Conservation (phyloP, 2,888 invertebrate species). For the Tenthredo scrophulariae region DNA sequence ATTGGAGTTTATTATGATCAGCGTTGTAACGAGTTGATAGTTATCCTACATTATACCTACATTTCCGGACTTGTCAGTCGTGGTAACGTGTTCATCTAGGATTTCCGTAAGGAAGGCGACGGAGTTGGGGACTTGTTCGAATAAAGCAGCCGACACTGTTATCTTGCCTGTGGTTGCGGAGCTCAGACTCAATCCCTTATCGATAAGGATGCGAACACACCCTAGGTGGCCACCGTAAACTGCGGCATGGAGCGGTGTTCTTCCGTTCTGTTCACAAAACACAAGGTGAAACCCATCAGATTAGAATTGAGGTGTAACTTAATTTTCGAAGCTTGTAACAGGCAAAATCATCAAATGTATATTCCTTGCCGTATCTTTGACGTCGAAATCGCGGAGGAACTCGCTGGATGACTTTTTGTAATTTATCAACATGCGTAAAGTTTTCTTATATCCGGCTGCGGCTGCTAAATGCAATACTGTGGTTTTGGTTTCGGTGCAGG, state of each 20-base stretch:
- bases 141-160: constrained; percentile 75
- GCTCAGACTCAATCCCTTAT: constrained; percentile 74
- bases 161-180: constrained; percentile 69
- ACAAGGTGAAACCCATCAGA: neutral
- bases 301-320: neutral
- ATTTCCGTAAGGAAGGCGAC: constrained; percentile 72
- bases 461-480: constrained; percentile 77
- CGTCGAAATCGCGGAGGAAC: neutral
- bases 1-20: neutral
- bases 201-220: constrained; percentile 65
- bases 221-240: constrained; percentile 70
- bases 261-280: constrained; percentile 57
- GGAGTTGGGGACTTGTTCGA: constrained; percentile 74
- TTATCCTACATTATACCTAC: constrained; percentile 55
- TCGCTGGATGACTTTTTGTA: neutral
- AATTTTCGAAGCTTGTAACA: neutral
- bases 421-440: constrained; percentile 61
- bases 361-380: neutral
- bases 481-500: constrained; percentile 66
- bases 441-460: constrained; percentile 66
- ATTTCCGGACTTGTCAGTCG: constrained; percentile 64
- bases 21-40: neutral
- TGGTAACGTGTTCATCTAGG: constrained; percentile 70
- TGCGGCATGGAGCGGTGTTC: constrained; percentile 75
- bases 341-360: neutral